Percentiles rank a stretch among this genome's conserved stretches.
phyloP scores from a whole-genome alignment of 2,888 invertebrate species.

The Apodemia duryi region DNA sequence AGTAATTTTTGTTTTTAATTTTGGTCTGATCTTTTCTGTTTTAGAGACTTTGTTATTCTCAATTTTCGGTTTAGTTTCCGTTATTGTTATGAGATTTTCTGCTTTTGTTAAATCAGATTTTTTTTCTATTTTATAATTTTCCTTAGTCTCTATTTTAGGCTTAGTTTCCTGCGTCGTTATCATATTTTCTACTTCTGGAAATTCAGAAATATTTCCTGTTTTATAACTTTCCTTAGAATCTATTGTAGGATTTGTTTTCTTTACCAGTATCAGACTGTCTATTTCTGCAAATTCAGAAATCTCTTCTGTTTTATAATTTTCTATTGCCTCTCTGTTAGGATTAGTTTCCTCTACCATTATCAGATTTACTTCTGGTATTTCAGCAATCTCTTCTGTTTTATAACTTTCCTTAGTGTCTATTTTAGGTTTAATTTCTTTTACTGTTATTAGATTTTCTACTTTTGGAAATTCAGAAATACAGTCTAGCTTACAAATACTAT shows the following conservation, averaged over 20 bases:
- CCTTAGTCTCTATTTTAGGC: background rate
- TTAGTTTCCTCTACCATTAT: slow-evolving; percentile 34
- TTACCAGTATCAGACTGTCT: slow-evolving; percentile 28
- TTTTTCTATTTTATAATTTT: background rate
- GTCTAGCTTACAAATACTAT: slow-evolving; percentile 62
- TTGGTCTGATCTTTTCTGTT: slow-evolving; percentile 43
- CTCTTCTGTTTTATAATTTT: slow-evolving; percentile 35
- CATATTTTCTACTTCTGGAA: background rate
- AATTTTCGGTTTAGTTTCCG: background rate
- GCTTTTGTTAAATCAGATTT: too few species aligned
- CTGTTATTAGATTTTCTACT: slow-evolving; percentile 44
- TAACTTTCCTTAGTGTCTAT: slow-evolving; percentile 26
- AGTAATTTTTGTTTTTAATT: slow-evolving; percentile 76
- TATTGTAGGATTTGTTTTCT: slow-evolving; percentile 36
- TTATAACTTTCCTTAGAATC: background rate
- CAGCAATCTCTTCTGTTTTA: slow-evolving; percentile 32
- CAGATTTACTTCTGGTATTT: slow-evolving; percentile 31
- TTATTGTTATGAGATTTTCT: too few species aligned
- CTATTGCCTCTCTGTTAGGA: slow-evolving; percentile 32
- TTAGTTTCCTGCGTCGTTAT: background rate
- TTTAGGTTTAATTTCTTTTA: slow-evolving; percentile 39
- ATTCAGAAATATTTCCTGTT: background rate
- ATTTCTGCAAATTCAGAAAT: slow-evolving; percentile 31
- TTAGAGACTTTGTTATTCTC: slow-evolving; percentile 26
- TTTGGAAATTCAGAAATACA: slow-evolving; percentile 68